phyloP scores from a whole-genome alignment of 2,797 vertebrate genomes.

The Schizothorax lantsangensis region DNA sequence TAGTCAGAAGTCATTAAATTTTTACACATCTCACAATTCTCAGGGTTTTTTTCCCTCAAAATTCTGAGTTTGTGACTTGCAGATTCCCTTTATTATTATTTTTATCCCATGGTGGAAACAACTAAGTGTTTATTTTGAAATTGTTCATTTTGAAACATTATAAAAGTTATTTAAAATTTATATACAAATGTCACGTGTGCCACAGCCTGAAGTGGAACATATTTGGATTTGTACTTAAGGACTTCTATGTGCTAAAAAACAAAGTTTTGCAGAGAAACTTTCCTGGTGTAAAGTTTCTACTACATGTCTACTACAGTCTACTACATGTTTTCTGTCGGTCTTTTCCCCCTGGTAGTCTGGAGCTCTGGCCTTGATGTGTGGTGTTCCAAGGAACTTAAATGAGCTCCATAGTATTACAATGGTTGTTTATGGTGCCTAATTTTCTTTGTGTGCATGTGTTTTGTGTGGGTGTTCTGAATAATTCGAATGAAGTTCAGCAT shows the following conservation, averaged over 20 bases:
- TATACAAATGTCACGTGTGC: not conserved
- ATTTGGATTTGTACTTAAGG: not conserved
- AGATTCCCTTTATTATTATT: not conserved
- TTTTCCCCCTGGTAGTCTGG: not conserved
- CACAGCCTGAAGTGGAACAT: not conserved
- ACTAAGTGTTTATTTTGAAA: not conserved
- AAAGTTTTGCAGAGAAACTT: not conserved
- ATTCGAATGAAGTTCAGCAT: not conserved
- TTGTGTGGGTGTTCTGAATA: not conserved
- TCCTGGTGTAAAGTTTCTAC: not conserved
- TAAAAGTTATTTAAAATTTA: not conserved
- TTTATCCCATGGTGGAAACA: not conserved
- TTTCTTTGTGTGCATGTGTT: not conserved
- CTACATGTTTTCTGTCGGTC: not conserved
- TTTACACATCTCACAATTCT: not conserved
- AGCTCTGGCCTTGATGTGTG: not conserved
- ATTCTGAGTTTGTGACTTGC: not conserved
- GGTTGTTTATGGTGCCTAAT: not conserved
- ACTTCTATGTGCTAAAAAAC: not conserved
- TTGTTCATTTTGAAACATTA: too few relatives aligned
- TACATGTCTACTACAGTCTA: too few relatives aligned
- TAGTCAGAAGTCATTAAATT: too few relatives aligned
- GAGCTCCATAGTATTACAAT: not conserved
- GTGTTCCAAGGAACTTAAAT: not conserved
- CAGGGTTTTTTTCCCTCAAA: too few relatives aligned